Base-by-base conservation (phyloP, 2,888 invertebrate genomes). In the Criorhina ranunculi region DNA sequence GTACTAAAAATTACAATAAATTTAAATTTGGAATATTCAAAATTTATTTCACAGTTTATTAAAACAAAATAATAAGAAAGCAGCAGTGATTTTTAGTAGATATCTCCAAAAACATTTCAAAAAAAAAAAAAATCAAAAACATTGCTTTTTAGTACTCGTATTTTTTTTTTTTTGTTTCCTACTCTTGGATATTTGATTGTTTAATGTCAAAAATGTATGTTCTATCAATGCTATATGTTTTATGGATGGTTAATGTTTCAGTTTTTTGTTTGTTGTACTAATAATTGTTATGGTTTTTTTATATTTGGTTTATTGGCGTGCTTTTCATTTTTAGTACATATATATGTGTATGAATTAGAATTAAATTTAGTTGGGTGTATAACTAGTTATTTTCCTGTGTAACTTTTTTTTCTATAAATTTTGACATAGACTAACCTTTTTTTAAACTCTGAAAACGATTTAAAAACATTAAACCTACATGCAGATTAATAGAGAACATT, bases 21-120 rank as follows among this genome's bases (percentile, higher is more conserved):
- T 19, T 8, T 31, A 37, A 59, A 75, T 85, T 80, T 59, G 72
- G 60, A 78, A 40, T 66, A 51, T 83, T 73, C 60, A 37, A 77
- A 73, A 72, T 79, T 59, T 29, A 33, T 15, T 42, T 8, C 31
- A 73, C 19, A 19, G 7, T 64, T 9, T 46, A 9, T 44, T 55
- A 8, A 40, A 29, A 51, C 53, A 29, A 66, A 60, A 79, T 44
- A 64, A 57, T 51, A 76, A 69, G 57, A 73, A 86, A 85, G 88
- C 88, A 88, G 88, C 88, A 87, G 88, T 88, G 88, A 87, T 87
- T 87, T 87, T 86, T 87, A 87, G 87, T 88, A 87, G 87, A 87
- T 87, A 83, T 85, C 77, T 87, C 86, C 85, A 76, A 76, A 75
- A 64, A n/a, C n/a, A n/a, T n/a, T n/a, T n/a, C 49, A 35, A 40